Conservation (phyloP, 2,888 invertebrate genomes). For the Clepsis dumicolana region DNA sequence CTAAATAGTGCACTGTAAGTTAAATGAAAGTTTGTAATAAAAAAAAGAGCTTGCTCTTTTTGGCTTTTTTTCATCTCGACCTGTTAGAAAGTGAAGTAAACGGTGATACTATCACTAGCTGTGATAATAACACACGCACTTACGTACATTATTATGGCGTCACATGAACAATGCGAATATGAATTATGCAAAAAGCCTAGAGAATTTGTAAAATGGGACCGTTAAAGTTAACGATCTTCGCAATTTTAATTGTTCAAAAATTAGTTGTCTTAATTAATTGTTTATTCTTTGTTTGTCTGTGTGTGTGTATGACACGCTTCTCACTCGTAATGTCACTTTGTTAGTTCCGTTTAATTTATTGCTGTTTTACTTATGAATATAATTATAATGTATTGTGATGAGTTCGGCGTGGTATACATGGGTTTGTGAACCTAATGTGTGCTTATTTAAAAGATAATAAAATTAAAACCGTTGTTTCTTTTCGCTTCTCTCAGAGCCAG, state of each 20-base stretch:
- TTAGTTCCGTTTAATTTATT: neutral
- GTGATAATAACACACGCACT: no score
- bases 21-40: no score
- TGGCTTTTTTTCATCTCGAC: no score
- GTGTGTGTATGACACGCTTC: conserved; percentile 36
- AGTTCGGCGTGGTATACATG: neutral
- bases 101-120: no score
- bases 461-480: no score
- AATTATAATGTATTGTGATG: neutral
- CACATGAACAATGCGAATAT: neutral
- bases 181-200: conserved; percentile 2
- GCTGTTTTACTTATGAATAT: neutral
- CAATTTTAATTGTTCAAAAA: conserved; percentile 22
- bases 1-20: no score
- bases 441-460: no score
- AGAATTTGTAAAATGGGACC: conserved; percentile 21
- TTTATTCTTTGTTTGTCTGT: conserved; percentile 9
- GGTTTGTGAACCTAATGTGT: neutral
- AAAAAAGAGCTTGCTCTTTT: no score
- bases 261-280: conserved; percentile 23
- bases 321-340: conserved; percentile 20
- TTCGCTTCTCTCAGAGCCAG: no score
- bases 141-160: neutral
- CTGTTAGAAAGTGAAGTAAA: no score
- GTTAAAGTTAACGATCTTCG: conserved; percentile 12